phyloP scores from a whole-genome alignment of 2,888 invertebrate genomes.

The Nezara viridula region DNA sequence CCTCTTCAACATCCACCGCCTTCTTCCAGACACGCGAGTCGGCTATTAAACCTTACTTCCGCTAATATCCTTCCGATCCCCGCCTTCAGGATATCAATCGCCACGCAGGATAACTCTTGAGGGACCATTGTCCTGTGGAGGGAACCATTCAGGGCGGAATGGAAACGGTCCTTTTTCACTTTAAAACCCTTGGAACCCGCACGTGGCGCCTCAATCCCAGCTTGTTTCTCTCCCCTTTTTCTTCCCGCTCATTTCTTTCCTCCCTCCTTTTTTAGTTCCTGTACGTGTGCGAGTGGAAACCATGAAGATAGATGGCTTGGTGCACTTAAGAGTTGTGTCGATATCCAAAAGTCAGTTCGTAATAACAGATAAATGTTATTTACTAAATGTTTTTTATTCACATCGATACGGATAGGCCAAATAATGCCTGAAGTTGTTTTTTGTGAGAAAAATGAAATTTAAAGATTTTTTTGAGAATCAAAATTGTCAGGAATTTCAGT shows the following conservation, averaged over 20 bases:
- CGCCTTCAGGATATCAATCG: neutral
- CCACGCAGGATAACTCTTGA: too few relatives aligned
- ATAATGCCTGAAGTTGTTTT: neutral
- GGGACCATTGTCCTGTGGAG: slow-evolving; percentile 22
- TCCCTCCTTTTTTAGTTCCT: neutral
- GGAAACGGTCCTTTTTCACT: neutral
- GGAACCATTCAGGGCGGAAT: neutral
- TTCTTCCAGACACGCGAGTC: neutral
- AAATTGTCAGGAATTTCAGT: too few relatives aligned
- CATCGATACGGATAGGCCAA: neutral
- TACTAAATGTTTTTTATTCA: neutral
- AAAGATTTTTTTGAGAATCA: too few relatives aligned
- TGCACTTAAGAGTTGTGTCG: slow-evolving; percentile 5
- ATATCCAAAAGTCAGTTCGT: neutral
- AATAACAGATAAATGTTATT: neutral
- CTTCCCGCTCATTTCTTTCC: neutral
- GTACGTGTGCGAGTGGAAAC: neutral
- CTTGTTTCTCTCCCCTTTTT: neutral
- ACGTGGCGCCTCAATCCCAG: neutral
- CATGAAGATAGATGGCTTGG: slow-evolving; percentile 1
- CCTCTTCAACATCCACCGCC: neutral
- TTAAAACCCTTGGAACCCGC: slow-evolving; percentile 22
- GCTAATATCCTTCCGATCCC: slow-evolving; percentile 31
- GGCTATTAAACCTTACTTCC: neutral
- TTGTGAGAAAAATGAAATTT: too few relatives aligned